Base-by-base conservation (phyloP, 2,113 vertebrate species). In the Catharus bicknelli region DNA sequence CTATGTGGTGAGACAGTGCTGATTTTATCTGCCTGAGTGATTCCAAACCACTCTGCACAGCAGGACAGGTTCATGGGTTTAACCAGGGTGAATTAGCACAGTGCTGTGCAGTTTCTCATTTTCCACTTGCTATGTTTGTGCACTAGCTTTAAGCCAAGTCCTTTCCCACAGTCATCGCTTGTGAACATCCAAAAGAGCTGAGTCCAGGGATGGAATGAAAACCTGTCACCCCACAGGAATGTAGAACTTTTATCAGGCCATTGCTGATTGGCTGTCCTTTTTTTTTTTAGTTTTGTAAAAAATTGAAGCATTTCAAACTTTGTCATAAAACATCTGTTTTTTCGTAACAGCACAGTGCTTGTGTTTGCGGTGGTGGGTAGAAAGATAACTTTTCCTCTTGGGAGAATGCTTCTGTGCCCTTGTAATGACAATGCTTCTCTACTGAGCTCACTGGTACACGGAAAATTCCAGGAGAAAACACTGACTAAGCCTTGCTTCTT, bases 401-500 rank as follows among this genome's bases (percentile, higher is more conserved):
- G 36, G 9, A 95, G 25, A 83, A 68, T 16, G 13, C 9, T 79
- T 83, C 29, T 68, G 17, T 51, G 26, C 4, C 18, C 29, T 64
- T 73, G 9, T 27, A 59, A 70, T 17, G 26, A 36, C 51, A 70
- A 38, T 2, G 20, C 12, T 76, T 29, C 29, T 75, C n/a, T 89
- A 19, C 18, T 84, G 69, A 72, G 36, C 18, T 87, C 29, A 19
- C 16, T 38, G 25, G 50, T 21, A 70, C 8, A 13, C 4, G 2
- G 20, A 47, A 69, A 70, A 32, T 42, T 30, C 23, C 51, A 76
- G 19, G n/a, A 80, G 29, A 32, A 83, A 76, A 76, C n/a, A 79
- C 67, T 95, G 67, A 95, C 42, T 36, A 63, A 91, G 30, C 5
- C 12, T 42, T 89, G 32, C 43, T 91, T 96, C 63, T 90, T 79